Evolutionary conservation across 2,888 invertebrate genomes (phyloP), one percentile per base, ranked within the genome.

Genomic region (Peribatodes rhomboidaria): DNA sequence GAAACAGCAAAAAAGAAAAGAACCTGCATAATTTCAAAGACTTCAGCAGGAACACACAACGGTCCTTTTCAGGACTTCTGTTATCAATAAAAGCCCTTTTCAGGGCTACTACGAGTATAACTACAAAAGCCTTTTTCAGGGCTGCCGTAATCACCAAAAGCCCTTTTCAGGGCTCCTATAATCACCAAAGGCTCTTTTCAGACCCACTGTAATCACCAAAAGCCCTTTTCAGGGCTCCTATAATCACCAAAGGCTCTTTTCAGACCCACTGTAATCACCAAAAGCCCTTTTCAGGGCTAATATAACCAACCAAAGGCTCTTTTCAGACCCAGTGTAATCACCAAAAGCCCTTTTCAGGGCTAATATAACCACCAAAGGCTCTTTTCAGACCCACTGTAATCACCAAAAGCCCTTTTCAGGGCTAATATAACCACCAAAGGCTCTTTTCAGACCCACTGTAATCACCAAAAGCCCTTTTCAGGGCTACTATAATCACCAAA

Each of bases 181-280:
- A 60, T 68, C 64, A 65, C 56, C 41, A 61, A 41, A 44, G 22
- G 70, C 47, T 42, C 62, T 72, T 71, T 49, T 68, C 53, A 71
- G 69, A 41, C 55, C 68, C 44, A 27, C 27, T 27, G 27, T 27
- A 27, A 27, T 42, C 18, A 1, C 27, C 27, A 27, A 27, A 27
- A 27, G 27, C 27, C 6, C 27, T 27, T 27, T 27, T 27, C 27
- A 47, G 65, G 50, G 60, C 68, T 44, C 61, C 50, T 58, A 3
- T 16, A 49, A 41, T 31, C 20, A 49, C 37, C 2, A 52, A 47
- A 18, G 9, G 37, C n/a, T 18, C 39, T 59, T 55, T 53, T 57
- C 39, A 60, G 37, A 46, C 42, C 44, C 33, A 57, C 58, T 65
- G 55, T 39, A 39, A 60, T 68, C 64, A 65, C 56, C 39, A 61